phyloP scores from a whole-genome alignment of 1,140 invertebrate genomes.

The Lycorma delicatula region DNA sequence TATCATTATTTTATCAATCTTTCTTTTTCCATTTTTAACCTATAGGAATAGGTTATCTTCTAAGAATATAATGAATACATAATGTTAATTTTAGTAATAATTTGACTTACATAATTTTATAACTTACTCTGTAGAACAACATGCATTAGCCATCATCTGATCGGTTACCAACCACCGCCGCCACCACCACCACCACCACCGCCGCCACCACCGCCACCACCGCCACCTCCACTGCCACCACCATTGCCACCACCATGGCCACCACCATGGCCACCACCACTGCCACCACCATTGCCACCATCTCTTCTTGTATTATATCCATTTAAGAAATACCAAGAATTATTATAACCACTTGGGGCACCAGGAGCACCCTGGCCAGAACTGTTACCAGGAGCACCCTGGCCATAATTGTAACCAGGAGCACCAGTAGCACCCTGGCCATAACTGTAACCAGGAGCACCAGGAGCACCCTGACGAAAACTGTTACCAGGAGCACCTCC shows the following conservation, averaged over 20 bases:
- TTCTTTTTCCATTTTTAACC: too few species aligned
- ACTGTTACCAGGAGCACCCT: slow-evolving; percentile 18
- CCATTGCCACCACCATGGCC: neutral
- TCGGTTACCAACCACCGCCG: neutral
- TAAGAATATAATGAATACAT: too few species aligned
- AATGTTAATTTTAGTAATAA: too few species aligned
- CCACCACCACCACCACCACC: neutral
- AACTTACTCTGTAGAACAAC: too few species aligned
- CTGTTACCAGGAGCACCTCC: neutral
- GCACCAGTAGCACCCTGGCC: slow-evolving; percentile 31
- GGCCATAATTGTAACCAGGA: slow-evolving; percentile 17
- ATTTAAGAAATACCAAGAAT: neutral
- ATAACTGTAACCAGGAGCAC: slow-evolving; percentile 30
- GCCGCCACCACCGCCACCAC: neutral
- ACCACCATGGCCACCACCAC: neutral
- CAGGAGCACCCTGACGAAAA: neutral
- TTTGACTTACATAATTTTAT: too few species aligned
- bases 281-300: neutral
- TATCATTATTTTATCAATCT: too few species aligned
- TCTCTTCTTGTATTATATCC: neutral
- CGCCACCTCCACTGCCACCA: neutral
- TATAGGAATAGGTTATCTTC: too few species aligned
- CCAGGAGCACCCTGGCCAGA: slow-evolving; percentile 22
- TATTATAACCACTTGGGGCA: neutral
- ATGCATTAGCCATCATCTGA: too few species aligned